Evolutionary conservation across 2,888 invertebrate species (phyloP).

Genomic region (Tetragnatha montana): DNA sequence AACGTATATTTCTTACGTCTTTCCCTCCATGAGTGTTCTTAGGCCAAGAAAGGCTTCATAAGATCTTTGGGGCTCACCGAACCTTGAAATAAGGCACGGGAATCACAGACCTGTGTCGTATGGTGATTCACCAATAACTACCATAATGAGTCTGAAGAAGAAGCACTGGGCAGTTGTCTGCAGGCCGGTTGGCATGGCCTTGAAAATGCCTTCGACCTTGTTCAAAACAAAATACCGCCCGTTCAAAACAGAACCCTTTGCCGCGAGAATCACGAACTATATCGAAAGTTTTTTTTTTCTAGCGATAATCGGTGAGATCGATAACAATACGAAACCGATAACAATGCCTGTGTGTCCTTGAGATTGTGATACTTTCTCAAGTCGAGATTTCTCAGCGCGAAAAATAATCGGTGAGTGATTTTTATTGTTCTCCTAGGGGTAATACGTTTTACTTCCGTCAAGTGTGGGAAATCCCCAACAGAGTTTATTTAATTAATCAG

Average conservation of each 20-base stretch:
- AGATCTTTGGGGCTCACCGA: slow-evolving; percentile 35
- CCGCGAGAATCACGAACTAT: slow-evolving; percentile 1
- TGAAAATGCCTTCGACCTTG: slow-evolving; percentile 63
- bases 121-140: slow-evolving; percentile 34
- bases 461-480: too few species aligned
- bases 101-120: slow-evolving; percentile 22
- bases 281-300: slow-evolving; percentile 19
- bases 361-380: slow-evolving; percentile 3
- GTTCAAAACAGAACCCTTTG: slow-evolving; percentile 2
- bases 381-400: not conserved
- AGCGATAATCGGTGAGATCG: not conserved
- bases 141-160: slow-evolving; percentile 13
- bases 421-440: too few species aligned
- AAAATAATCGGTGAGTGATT: too few species aligned
- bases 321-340: not conserved
- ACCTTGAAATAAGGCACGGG: slow-evolving; percentile 50
- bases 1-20: not conserved
- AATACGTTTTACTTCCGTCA: too few species aligned
- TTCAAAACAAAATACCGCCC: slow-evolving; percentile 16
- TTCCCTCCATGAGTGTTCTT: not conserved
- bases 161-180: slow-evolving; percentile 8
- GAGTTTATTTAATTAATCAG: too few species aligned
- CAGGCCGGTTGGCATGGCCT: slow-evolving; percentile 39
- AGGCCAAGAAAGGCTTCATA: not conserved
- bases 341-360: slow-evolving; percentile 23